Conservation (phyloP, 2,113 vertebrate genomes). For the Tretioscincus oriximinensis region DNA sequence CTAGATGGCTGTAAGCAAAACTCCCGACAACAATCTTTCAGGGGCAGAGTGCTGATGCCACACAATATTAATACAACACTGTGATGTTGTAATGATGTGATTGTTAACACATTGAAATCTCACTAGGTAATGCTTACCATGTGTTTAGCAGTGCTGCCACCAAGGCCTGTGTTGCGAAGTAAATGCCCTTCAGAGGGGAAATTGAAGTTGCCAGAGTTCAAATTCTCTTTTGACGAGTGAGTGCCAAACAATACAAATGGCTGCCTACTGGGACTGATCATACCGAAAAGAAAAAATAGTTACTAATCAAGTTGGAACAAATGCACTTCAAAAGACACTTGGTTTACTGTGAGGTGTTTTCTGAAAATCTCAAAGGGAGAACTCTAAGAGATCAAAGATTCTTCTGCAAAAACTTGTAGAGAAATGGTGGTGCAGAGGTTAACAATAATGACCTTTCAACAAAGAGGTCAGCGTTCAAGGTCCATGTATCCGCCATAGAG, state of each 20-base stretch:
- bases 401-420: no score
- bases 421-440: no score
- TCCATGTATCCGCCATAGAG: no score
- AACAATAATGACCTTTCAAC: no score
- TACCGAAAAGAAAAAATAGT: not conserved
- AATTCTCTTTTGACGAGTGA: conserved; percentile 85
- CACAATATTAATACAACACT: accelerated
- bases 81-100: no score
- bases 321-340: not conserved
- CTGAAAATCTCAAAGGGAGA: no score
- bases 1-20: no score
- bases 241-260: conserved; percentile 91
- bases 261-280: conserved; percentile 82
- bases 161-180: conserved; percentile 85
- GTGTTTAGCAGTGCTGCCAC: conserved; percentile 83
- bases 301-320: not conserved
- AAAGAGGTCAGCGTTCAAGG: no score
- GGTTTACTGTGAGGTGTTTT: no score
- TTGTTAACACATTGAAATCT: not conserved
- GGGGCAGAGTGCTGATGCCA: no score
- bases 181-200: conserved; percentile 95
- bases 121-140: conserved; percentile 78
- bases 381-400: no score
- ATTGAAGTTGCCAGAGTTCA: conserved; percentile 88
- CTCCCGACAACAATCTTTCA: not conserved